phyloP scores from a whole-genome alignment of 2,797 vertebrate species.

The Chlorospingus flavigularis region DNA sequence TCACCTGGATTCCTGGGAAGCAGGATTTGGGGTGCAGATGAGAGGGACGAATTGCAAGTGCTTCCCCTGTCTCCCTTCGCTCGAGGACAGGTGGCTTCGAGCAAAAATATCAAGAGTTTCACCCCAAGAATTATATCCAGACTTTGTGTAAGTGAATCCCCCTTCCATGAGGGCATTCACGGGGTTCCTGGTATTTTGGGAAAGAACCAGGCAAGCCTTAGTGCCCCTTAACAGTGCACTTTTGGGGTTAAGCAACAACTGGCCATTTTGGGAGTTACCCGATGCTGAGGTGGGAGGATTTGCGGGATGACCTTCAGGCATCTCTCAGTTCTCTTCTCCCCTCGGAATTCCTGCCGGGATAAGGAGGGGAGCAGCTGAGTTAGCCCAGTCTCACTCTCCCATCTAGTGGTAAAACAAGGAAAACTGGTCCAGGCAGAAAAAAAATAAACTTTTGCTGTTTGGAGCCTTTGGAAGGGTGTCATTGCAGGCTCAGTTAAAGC shows the following conservation, averaged over 20 bases:
- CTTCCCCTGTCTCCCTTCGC: not conserved
- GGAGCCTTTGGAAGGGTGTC: not conserved
- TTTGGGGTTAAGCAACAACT: not conserved
- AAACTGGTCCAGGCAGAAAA: not conserved
- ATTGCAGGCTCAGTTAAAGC: not conserved
- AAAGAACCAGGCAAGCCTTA: not conserved
- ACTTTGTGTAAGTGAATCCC: not conserved
- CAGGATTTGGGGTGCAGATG: not conserved
- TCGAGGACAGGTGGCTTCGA: not conserved
- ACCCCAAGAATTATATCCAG: not conserved
- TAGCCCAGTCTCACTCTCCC: conserved; percentile 51
- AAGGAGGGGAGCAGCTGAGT: not conserved
- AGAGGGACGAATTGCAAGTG: not conserved
- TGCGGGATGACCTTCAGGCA: not conserved
- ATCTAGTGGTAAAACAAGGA: conserved; percentile 55
- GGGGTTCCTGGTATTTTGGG: accelerated
- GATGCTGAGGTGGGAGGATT: not conserved
- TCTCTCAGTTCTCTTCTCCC: not conserved
- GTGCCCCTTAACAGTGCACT: accelerated
- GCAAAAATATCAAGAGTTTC: not conserved
- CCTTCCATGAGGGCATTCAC: not conserved
- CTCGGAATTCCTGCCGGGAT: not conserved
- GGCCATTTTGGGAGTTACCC: not conserved
- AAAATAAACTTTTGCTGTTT: accelerated
- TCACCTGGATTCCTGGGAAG: not conserved